Base-by-base conservation (phyloP, 2,797 vertebrate species). In the Semaprochilodus insignis region DNA sequence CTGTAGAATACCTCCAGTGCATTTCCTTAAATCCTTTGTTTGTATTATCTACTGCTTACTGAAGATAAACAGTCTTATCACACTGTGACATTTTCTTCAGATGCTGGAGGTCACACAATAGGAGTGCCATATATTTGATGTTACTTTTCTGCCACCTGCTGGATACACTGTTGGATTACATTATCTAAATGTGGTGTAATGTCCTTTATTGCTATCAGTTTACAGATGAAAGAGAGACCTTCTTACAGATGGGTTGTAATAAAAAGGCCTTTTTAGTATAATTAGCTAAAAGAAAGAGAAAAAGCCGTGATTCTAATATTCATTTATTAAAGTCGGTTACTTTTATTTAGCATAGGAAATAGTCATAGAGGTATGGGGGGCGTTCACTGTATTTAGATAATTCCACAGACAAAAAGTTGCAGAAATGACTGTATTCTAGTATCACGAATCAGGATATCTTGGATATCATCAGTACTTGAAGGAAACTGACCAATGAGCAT, bases 131-230 rank as follows among this genome's bases (percentile, higher is more conserved):
- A 11, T 44, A 59, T 73, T 1, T 82, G 66, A 31, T 80, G 79
- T 84, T 54, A 6, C 78, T 89, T 23, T 91, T 86, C 92, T 93
- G 86, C 92, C 93, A 88, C 81, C 94, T 84, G 17, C 48, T 90
- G 94, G 85, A 81, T 0, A 15, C 74, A 74, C 0, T n/a, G 13
- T 63, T 19, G 34, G 76, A 36, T 19, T 21, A 31, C 80, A 71
- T 48, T 34, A 6, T 59, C 17, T 36, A 62, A 62, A 14, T 15
- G 13, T 8, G 54, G 51, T 25, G 7, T 75, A 16, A 71, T 8
- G 0, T 17, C 10, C 51, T 54, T 25, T 19, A 27, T 8, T 54
- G 17, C 17, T 25, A 51, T 23, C 17, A 65, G n/a, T 54, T 25
- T 65, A 48, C 44, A 48, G 10, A 48, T 1, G 11, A 10, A 3